phyloP scores from a whole-genome alignment of 2,888 invertebrate genomes.

The Heliconius ismenius region DNA sequence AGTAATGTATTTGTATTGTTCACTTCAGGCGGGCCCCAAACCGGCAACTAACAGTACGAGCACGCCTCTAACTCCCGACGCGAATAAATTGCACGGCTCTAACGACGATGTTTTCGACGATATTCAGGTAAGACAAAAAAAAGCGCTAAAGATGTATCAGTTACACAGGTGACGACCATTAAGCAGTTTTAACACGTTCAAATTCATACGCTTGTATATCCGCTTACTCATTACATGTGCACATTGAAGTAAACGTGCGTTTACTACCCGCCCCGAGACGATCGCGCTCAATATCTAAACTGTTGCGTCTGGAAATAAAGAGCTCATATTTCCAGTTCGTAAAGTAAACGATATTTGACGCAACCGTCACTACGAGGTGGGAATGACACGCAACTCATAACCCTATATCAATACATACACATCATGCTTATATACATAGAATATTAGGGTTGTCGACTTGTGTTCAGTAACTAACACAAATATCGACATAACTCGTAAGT shows the following conservation, averaged over 20 bases:
- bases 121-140: constrained; percentile 67
- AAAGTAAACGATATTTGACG: constrained; percentile 54
- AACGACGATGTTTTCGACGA: constrained; percentile 76
- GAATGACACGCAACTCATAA: not conserved
- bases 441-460: constrained; percentile 14
- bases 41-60: constrained; percentile 73
- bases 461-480: not conserved
- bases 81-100: constrained; percentile 72
- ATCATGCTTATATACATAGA: not conserved
- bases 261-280: constrained; percentile 50
- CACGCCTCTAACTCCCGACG: constrained; percentile 72
- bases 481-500: no score
- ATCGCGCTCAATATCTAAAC: constrained; percentile 54
- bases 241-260: constrained; percentile 29
- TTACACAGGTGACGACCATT: constrained; percentile 71
- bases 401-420: not conserved
- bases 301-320: constrained; percentile 70
- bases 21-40: constrained; percentile 66
- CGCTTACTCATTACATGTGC: constrained; percentile 34
- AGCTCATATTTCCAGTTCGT: constrained; percentile 76
- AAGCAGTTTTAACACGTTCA: constrained; percentile 76
- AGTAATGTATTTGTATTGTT: constrained; percentile 44
- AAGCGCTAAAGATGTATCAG: constrained; percentile 45
- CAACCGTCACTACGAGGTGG: constrained; percentile 12
- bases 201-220: constrained; percentile 59